phyloP scores from a whole-genome alignment of 1,140 invertebrate species.

The Drosophila seguyi region DNA sequence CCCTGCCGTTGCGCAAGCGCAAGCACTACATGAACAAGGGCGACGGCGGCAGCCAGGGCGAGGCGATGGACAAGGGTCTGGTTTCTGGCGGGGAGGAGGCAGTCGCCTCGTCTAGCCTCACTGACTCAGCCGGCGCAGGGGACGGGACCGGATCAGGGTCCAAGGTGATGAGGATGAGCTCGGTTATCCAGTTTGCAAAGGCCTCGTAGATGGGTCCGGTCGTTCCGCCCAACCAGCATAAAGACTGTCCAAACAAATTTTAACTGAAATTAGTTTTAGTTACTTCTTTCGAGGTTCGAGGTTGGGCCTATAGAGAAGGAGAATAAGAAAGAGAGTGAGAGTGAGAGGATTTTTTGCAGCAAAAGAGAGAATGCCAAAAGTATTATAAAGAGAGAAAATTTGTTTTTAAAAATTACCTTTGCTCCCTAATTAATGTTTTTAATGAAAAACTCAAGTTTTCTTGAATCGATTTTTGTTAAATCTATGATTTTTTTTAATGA shows the following conservation, averaged over 20 bases:
- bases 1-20: constrained; percentile 91
- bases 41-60: constrained; percentile 83
- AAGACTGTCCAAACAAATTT: constrained; percentile 75
- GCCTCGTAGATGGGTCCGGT: constrained; percentile 86
- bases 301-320: constrained; percentile 4
- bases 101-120: constrained; percentile 21
- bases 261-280: constrained; percentile 75
- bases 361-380: constrained; percentile 77
- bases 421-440: constrained; percentile 7
- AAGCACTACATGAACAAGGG: constrained; percentile 91
- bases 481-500: constrained; percentile 40
- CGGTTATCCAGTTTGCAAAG: constrained; percentile 93
- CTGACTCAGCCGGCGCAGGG: constrained; percentile 11
- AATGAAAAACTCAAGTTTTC: constrained; percentile 12
- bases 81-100: constrained; percentile 6
- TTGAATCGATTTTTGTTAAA: constrained; percentile 54
- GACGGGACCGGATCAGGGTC: constrained; percentile 25
- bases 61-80: constrained; percentile 5
- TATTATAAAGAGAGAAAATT: constrained; percentile 69
- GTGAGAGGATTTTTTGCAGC: constrained; percentile 36
- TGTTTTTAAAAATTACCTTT: constrained; percentile 51
- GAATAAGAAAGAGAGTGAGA: constrained; percentile 8
- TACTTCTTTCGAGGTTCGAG: constrained; percentile 29
- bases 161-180: constrained; percentile 88
- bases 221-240: constrained; percentile 58